These are phyloP conservation scores for Myotis yumanensis DNA, from an alignment of 2,113 vertebrate species.

Conservation along the genomic window DNA sequence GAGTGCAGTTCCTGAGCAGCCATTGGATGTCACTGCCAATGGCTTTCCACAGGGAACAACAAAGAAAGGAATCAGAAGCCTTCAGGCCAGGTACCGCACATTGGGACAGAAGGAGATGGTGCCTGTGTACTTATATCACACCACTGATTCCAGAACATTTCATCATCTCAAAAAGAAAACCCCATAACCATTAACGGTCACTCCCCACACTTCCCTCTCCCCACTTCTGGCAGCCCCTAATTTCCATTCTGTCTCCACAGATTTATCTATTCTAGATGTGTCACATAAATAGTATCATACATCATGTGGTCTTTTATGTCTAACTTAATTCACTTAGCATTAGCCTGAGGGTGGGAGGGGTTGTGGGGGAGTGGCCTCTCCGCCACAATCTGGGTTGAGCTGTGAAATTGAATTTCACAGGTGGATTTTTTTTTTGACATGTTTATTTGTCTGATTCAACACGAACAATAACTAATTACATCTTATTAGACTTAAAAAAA, in stretches of 20 bases:
- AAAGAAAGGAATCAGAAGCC: conserved; percentile 87
- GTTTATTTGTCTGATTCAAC: background rate
- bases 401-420: background rate
- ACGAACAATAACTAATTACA: background rate
- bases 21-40: conserved; percentile 94
- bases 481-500: background rate
- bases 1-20: conserved; percentile 90
- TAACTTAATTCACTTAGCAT: background rate
- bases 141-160: background rate
- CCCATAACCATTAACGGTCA: background rate
- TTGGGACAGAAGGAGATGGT: background rate
- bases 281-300: background rate
- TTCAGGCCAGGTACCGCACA: conserved; percentile 87
- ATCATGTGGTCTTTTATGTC: background rate
- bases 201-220: background rate
- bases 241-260: background rate
- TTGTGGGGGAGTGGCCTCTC: background rate
- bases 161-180: background rate
- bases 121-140: background rate
- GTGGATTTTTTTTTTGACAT: background rate
- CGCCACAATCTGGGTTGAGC: background rate
- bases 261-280: background rate
- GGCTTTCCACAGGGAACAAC: conserved; percentile 96
- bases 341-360: background rate
- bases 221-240: background rate